A percentile compares a stretch with the other conserved stretches of the same genome.
Conservation (phyloP, 2,888 invertebrate genomes). For the Tipula vernalis region DNA sequence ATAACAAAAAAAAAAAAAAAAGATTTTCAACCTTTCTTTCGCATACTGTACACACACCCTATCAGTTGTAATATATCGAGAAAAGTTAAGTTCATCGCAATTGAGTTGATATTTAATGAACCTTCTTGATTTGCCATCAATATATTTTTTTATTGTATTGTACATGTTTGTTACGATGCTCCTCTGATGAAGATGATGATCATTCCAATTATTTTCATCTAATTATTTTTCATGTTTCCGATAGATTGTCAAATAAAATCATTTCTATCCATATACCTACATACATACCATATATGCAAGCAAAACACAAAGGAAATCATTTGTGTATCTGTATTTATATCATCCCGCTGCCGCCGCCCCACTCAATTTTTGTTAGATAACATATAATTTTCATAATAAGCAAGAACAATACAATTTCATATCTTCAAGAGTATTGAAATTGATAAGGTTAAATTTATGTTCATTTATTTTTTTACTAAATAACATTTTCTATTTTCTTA, state of each 20-base stretch:
- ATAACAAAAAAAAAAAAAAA: no score
- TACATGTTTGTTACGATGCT: not conserved
- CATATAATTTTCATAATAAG: not conserved
- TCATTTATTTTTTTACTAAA: not conserved
- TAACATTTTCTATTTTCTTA: not conserved
- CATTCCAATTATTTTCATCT: not conserved
- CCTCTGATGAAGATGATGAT: not conserved
- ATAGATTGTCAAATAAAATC: not conserved
- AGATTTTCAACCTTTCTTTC: no score
- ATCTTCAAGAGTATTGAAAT: not conserved
- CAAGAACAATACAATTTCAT: not conserved
- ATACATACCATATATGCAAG: not conserved
- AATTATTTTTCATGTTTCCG: constrained; percentile 4
- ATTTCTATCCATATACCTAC: not conserved
- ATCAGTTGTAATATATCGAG: no score
- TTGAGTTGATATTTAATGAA: not conserved
- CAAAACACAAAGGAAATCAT: not conserved
- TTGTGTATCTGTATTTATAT: not conserved
- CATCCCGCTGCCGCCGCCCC: not conserved
- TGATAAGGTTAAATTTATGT: not conserved
- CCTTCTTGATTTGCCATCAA: not conserved
- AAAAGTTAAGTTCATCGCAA: not conserved
- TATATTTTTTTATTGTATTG: not conserved
- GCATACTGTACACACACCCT: no score
- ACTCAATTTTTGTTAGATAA: not conserved